A percentile compares a stretch with the other conserved stretches of the same genome.
phyloP scores from a whole-genome alignment of 1,140 invertebrate species.

The Drosophila persimilis region DNA sequence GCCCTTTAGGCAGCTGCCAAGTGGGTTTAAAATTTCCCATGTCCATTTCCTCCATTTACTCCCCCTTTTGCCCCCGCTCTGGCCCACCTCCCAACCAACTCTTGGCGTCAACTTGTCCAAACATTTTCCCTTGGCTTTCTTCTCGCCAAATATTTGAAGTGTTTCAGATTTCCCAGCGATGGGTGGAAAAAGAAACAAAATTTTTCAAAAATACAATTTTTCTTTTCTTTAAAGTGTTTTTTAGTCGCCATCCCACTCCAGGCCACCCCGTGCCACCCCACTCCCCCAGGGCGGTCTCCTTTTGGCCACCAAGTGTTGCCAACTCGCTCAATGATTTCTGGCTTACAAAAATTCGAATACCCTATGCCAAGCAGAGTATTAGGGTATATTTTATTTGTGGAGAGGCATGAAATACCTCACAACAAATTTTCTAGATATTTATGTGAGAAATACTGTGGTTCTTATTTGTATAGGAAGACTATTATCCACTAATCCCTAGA shows the following conservation, averaged over 20 bases:
- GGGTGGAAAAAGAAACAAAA: constrained; percentile 17
- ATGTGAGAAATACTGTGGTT: too few relatives aligned
- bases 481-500: too few relatives aligned
- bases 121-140: constrained; percentile 59
- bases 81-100: neutral
- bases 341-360: constrained; percentile 37
- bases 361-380: too few relatives aligned
- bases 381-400: too few relatives aligned
- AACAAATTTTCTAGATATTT: too few relatives aligned
- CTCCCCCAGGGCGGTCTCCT: constrained; percentile 19
- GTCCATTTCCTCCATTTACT: constrained; percentile 28
- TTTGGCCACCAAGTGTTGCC: constrained; percentile 63
- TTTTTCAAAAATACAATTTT: constrained; percentile 23
- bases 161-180: constrained; percentile 63
- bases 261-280: neutral
- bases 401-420: too few relatives aligned
- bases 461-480: too few relatives aligned
- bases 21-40: constrained; percentile 78
- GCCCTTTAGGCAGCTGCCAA: constrained; percentile 65
- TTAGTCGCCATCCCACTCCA: constrained; percentile 6
- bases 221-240: constrained; percentile 48
- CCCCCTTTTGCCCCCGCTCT: neutral
- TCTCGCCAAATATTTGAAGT: constrained; percentile 73
- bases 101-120: constrained; percentile 72
- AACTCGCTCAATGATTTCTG: constrained; percentile 75